Evolutionary conservation across 2,888 invertebrate genomes (phyloP), one percentile per base, ranked within the genome.

Genomic region (Cephus runcator): DNA sequence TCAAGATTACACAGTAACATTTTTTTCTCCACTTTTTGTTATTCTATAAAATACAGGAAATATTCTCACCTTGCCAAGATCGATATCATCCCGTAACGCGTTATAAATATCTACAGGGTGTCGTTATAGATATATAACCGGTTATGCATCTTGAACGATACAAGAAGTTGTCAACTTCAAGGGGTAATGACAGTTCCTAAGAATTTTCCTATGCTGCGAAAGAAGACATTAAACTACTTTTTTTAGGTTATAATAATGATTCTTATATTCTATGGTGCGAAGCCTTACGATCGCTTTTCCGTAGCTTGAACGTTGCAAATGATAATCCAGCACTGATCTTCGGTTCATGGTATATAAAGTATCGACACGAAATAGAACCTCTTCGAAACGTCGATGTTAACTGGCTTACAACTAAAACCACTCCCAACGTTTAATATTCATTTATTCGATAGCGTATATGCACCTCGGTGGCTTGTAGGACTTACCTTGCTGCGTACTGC

Each of bases 351-450:
- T 23, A 23, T 56, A 56, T 56, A 56, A 56, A 56, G 56, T 56
- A 56, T 56, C 56, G 56, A 56, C 56, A 9, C 56, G 56, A 56
- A 56, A 56, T 56, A 56, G 56, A 56, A 71, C 71, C 71, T 74
- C 74, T 34, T 35, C 74, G 30, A 74, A 74, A 74, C n/a, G 34
- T 23, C 74, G 74, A 74, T 56, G 74, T 74, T 74, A 74, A 74
- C 74, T 36, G 74, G 74, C 74, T 74, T 74, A 74, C 74, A 74
- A 74, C 74, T 74, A 74, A 74, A 74, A 74, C 74, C 74, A 74
- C 74, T 74, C 74, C 74, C 74, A 74, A n/a, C 35, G 74, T 74
- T 74, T 74, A 74, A 74, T 74, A 74, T 74, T 74, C 74, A 74
- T 74, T 74, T 74, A 74, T 74, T 74, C 74, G 31, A 12, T 34